Conservation (phyloP, 2,888 invertebrate genomes). For the Cryptosula pallasiana region DNA sequence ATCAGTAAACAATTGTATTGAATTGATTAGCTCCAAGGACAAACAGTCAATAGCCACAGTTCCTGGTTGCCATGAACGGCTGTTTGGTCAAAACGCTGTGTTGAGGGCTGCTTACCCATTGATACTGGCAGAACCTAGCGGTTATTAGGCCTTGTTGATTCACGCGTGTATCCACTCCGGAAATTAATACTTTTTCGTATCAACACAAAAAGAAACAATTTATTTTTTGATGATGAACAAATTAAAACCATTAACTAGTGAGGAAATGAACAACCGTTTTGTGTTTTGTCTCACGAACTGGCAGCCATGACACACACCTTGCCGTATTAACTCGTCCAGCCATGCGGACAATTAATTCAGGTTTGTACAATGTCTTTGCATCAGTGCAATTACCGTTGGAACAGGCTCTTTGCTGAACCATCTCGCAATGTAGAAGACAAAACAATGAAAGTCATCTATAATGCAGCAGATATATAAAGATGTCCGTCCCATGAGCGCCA, state of each 20-base stretch:
- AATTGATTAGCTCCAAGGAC: too few species aligned
- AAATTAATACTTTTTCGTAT: constrained; percentile 8
- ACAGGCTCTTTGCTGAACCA: not conserved
- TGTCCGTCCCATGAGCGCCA: not conserved
- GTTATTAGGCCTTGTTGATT: constrained; percentile 22
- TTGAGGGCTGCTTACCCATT: not conserved
- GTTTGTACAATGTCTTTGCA: not conserved
- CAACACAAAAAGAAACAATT: constrained; percentile 18
- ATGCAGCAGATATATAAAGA: not conserved
- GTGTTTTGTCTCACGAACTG: constrained; percentile 22
- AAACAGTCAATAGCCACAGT: too few species aligned
- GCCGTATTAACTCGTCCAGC: not conserved
- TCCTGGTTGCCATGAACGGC: too few species aligned
- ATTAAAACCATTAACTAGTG: not conserved
- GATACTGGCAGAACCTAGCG: not conserved
- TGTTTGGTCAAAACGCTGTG: too few species aligned
- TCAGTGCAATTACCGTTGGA: constrained; percentile 11
- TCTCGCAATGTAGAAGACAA: not conserved
- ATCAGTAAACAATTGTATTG: too few species aligned
- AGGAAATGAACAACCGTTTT: not conserved
- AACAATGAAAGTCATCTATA: constrained; percentile 15
- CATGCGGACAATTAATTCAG: not conserved
- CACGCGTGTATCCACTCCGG: not conserved
- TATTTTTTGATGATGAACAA: not conserved
- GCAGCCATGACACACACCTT: not conserved